Evolutionary conservation across 2,113 vertebrate genomes (phyloP).

Genomic region (Pelecanoides urinatrix): DNA sequence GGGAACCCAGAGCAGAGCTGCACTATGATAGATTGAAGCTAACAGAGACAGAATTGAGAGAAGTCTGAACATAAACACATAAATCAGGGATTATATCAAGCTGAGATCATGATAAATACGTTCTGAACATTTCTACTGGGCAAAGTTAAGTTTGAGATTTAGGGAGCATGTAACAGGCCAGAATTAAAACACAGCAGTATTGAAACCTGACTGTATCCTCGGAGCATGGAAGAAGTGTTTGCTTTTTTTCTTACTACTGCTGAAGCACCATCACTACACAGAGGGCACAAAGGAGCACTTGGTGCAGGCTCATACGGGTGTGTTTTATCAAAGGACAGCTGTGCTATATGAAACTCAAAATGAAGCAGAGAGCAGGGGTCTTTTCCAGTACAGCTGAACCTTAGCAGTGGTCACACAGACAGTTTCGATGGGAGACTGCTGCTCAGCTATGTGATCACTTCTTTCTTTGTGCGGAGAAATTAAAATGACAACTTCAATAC

Average conservation of each 20-base stretch:
- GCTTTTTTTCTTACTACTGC: neutral
- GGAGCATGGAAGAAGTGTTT: neutral
- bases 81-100: conserved; percentile 66
- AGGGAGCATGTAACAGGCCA: neutral
- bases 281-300: neutral
- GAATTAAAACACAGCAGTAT: conserved; percentile 61
- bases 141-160: conserved; percentile 48
- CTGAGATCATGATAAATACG: conserved; percentile 66
- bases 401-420: rapidly evolving
- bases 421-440: neutral
- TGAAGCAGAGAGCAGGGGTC: neutral
- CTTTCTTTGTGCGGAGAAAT: neutral
- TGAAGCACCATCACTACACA: neutral
- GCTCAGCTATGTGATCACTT: neutral
- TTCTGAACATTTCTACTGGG: conserved; percentile 45
- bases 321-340: neutral
- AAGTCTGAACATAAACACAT: conserved; percentile 55
- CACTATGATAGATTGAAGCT: conserved; percentile 51
- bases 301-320: neutral
- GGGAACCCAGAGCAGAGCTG: neutral
- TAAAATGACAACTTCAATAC: neutral
- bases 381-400: neutral
- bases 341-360: neutral
- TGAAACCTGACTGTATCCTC: conserved; percentile 17
- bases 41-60: conserved; percentile 45